These are phyloP conservation scores for Aix galericulata DNA, from an alignment of 2,113 vertebrate genomes.

Conservation along the genomic window DNA sequence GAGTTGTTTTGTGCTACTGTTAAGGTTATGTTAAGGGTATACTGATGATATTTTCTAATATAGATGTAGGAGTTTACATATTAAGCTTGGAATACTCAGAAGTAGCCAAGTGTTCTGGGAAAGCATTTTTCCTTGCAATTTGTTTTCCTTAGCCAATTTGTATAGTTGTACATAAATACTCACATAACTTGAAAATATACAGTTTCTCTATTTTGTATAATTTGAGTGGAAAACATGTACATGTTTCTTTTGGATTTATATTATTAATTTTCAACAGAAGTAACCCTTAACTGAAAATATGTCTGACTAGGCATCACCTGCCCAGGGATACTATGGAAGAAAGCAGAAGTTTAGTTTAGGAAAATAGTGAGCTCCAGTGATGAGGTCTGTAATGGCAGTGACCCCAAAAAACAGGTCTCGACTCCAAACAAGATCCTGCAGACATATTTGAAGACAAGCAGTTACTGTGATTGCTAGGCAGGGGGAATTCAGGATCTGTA, in stretches of 20 bases:
- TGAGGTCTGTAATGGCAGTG: not conserved
- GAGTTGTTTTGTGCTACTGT: not conserved
- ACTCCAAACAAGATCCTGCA: not conserved
- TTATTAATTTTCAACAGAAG: not conserved
- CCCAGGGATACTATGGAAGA: not conserved
- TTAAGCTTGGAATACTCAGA: not conserved
- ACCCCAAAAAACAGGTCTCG: not conserved
- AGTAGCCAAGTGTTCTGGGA: not conserved
- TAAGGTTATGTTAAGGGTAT: not conserved
- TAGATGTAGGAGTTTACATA: rapidly evolving
- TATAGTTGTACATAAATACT: not conserved
- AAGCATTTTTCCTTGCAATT: not conserved
- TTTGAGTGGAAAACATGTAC: not conserved
- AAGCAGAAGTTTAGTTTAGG: not conserved
- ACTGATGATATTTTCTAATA: not conserved
- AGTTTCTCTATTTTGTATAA: not conserved
- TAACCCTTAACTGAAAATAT: not conserved
- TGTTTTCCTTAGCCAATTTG: not conserved
- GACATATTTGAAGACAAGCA: not conserved
- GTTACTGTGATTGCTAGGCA: not conserved
- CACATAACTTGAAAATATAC: rapidly evolving
- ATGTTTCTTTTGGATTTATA: not conserved
- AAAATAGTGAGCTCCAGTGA: not conserved
- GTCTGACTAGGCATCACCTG: not conserved
- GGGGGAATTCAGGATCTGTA: not conserved